phyloP scores from a whole-genome alignment of 2,888 invertebrate genomes.

The Ochropleura leucogaster region DNA sequence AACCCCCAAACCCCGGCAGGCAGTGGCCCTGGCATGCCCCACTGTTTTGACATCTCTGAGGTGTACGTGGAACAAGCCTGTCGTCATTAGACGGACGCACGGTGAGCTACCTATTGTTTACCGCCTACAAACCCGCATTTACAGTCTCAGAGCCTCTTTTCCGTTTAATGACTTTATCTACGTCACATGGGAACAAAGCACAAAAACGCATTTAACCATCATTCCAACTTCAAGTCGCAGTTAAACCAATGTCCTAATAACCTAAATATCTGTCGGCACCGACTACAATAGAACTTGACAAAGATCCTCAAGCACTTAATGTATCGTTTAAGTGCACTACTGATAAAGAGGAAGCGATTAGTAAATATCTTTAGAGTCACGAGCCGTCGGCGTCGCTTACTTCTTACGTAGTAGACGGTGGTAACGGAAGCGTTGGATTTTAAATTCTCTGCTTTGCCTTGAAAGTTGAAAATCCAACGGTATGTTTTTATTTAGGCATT shows the following conservation, averaged over 20 bases:
- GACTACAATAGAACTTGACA: slow-evolving; percentile 33
- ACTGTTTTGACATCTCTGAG: no score
- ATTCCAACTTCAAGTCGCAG: slow-evolving; percentile 10
- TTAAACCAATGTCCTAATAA: slow-evolving; percentile 12
- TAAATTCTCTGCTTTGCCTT: background rate
- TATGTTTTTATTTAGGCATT: background rate
- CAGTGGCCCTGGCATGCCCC: no score
- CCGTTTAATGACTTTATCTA: background rate
- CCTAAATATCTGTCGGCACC: slow-evolving; percentile 26
- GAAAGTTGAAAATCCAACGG: background rate
- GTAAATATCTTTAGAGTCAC: slow-evolving; percentile 45
- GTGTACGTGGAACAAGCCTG: no score
- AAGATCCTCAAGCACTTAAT: slow-evolving; percentile 46
- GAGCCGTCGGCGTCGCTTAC: background rate
- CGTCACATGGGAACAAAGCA: background rate
- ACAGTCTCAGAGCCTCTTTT: background rate
- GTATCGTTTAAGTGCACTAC: slow-evolving; percentile 53
- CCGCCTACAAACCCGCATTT: no score
- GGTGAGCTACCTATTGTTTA: no score
- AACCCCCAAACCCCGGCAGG: no score
- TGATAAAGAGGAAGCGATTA: slow-evolving; percentile 47
- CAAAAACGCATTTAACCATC: background rate
- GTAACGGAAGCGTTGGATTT: background rate
- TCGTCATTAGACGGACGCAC: no score
- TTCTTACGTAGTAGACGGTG: background rate